Evolutionary conservation across 2,113 vertebrate genomes (phyloP).

Genomic region (Eclectus roratus): DNA sequence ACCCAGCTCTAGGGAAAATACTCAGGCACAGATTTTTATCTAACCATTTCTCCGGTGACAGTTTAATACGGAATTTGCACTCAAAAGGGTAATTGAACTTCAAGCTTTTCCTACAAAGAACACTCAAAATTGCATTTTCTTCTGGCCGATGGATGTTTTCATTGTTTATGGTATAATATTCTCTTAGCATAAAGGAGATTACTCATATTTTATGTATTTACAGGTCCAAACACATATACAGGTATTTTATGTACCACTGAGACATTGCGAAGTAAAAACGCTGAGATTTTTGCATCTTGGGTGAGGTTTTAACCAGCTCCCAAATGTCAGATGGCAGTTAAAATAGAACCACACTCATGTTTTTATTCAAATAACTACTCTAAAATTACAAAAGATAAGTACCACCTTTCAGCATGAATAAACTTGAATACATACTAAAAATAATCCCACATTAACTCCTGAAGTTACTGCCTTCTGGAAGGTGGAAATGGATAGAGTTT

Average conservation of each 20-base stretch:
- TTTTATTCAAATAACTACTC: slow-evolving; percentile 71
- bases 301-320: slow-evolving; percentile 38
- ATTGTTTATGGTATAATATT: not conserved
- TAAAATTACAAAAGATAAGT: slow-evolving; percentile 74
- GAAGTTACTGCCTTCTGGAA: slow-evolving; percentile 33
- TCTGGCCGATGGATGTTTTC: not conserved
- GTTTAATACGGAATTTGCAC: not conserved
- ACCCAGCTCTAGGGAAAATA: slow-evolving; percentile 15
- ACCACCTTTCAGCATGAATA: slow-evolving; percentile 73
- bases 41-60: not conserved
- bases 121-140: not conserved
- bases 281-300: slow-evolving; percentile 10
- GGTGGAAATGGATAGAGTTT: slow-evolving; percentile 49
- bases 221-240: not conserved
- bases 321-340: slow-evolving; percentile 66
- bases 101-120: not conserved
- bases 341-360: slow-evolving; percentile 59
- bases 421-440: slow-evolving; percentile 73
- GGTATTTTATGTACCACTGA: not conserved
- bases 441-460: slow-evolving; percentile 62
- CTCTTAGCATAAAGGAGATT: not conserved
- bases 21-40: slow-evolving; percentile 43
- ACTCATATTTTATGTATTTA: not conserved
- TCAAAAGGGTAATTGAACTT: not conserved
- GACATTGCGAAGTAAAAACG: not conserved